Evolutionary conservation across 2,888 invertebrate species (phyloP).

Genomic region (Chrysomela aeneicollis): DNA sequence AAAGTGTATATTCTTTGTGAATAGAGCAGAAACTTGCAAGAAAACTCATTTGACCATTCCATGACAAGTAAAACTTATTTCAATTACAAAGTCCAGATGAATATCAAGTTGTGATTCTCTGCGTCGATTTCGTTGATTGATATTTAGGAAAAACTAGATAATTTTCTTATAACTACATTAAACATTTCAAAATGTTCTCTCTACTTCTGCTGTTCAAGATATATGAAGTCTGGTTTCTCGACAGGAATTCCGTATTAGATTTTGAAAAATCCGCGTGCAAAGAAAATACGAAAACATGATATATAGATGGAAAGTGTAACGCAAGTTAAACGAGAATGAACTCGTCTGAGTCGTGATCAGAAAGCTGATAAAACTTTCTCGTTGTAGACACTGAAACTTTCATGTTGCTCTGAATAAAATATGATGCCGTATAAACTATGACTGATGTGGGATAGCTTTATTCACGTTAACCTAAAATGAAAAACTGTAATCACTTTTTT

Average conservation of each 20-base stretch:
- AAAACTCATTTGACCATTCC: too few relatives aligned
- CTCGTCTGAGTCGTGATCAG: background rate
- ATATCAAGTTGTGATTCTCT: too few relatives aligned
- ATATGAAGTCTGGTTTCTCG: too few relatives aligned
- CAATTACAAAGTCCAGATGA: too few relatives aligned
- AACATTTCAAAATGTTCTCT: too few relatives aligned
- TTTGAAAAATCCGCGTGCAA: background rate
- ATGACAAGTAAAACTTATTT: too few relatives aligned
- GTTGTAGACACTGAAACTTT: background rate
- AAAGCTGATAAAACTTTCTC: conserved; percentile 17
- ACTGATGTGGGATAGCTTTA: background rate
- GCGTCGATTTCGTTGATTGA: too few relatives aligned
- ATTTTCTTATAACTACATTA: too few relatives aligned
- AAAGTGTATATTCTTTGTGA: too few relatives aligned
- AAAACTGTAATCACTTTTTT: background rate
- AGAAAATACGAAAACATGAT: background rate
- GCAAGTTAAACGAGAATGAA: background rate
- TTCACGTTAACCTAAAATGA: background rate
- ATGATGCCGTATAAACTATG: conserved; percentile 3
- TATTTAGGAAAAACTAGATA: too few relatives aligned
- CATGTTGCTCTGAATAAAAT: conserved; percentile 24
- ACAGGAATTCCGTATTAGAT: background rate
- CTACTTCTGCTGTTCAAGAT: too few relatives aligned
- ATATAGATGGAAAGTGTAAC: background rate
- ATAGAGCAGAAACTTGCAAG: too few relatives aligned